Percentiles rank a stretch among this genome's conserved stretches.
Evolutionary conservation across 2,797 vertebrate species (phyloP).

Genomic region (Alectoris magna): DNA sequence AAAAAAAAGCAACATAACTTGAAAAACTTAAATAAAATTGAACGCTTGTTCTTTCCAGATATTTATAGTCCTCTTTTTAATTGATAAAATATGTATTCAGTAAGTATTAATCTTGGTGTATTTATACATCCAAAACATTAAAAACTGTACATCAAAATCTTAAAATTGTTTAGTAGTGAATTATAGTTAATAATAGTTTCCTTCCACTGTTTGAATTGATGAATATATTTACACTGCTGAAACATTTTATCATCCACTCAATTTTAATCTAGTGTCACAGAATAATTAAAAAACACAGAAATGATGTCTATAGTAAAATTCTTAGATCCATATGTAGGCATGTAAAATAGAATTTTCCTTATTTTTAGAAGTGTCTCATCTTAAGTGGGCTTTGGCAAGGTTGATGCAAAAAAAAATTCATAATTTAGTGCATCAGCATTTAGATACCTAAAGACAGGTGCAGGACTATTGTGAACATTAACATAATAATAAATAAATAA

Average conservation of each 20-base stretch:
- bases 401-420: background rate
- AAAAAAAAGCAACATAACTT: background rate
- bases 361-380: background rate
- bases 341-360: background rate
- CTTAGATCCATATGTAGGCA: background rate
- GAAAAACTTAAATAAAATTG: background rate
- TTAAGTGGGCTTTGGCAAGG: background rate
- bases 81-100: background rate
- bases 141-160: background rate
- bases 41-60: background rate
- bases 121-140: background rate
- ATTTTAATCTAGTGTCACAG: background rate
- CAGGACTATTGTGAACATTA: background rate
- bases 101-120: background rate
- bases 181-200: background rate
- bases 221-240: background rate
- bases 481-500: background rate
- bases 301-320: background rate
- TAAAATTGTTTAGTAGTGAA: background rate
- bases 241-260: background rate
- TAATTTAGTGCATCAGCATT: background rate
- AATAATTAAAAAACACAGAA: background rate
- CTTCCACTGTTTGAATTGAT: background rate
- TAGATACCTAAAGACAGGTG: background rate
- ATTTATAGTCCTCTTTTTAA: background rate